phyloP scores from a whole-genome alignment of 2,113 vertebrate species.

The Muscicapa adusta region DNA sequence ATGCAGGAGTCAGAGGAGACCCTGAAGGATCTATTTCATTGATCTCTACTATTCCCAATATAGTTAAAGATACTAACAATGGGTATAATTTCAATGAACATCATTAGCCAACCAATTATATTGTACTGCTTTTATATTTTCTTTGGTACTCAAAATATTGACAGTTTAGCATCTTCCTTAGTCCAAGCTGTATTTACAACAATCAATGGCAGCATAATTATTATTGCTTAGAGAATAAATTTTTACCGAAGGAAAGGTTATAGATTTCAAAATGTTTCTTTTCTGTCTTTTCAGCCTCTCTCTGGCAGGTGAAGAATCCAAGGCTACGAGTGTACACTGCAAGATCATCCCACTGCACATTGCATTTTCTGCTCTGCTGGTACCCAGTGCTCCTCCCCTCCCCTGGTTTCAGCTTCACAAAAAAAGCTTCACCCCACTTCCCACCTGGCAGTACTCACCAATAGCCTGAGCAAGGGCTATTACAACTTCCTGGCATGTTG shows the following conservation, averaged over 20 bases:
- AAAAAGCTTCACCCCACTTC: not conserved
- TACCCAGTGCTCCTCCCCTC: too few relatives aligned
- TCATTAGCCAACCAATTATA: not conserved
- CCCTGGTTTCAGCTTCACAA: not conserved
- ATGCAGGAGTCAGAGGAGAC: not conserved
- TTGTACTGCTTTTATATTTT: not conserved
- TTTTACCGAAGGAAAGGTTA: not conserved
- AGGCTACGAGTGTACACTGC: not conserved
- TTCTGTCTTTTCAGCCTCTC: not conserved
- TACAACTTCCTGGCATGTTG: conserved; percentile 98
- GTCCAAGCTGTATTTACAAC: not conserved
- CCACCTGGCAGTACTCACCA: conserved; percentile 74
- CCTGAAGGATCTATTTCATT: not conserved
- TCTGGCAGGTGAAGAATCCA: not conserved
- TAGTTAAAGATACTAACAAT: not conserved
- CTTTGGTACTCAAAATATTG: not conserved
- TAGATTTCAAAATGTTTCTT: not conserved
- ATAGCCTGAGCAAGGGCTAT: conserved; percentile 98
- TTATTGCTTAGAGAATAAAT: not conserved
- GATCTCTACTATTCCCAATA: not conserved
- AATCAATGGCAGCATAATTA: not conserved
- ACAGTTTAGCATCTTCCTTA: not conserved
- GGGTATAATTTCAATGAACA: not conserved
- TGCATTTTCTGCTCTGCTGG: not conserved
- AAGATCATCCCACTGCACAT: not conserved